Evolutionary conservation across 1,140 invertebrate species (phyloP), one percentile per base, ranked within the genome.

Genomic region (Cotesia chilonis): DNA sequence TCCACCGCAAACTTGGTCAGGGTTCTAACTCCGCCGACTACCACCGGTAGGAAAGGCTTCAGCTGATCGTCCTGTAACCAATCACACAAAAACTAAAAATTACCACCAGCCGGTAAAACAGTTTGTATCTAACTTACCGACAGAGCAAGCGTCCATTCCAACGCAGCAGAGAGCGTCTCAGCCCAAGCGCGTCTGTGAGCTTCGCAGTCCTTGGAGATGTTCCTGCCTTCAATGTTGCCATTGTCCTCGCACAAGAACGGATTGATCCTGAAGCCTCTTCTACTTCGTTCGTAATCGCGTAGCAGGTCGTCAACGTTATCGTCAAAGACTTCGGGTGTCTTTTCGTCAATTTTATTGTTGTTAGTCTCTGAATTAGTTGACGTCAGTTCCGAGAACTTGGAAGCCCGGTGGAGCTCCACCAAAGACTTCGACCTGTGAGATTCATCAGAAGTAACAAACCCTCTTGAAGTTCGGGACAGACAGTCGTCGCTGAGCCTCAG

Each of bases 121-220:
- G 41, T 7, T 6, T 28, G 0, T 28, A 0, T 28, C 28, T 47
- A 47, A 71, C 70, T 82, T 75, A 87, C 85, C 71, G 85, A 64
- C 47, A 87, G 73, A 37, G 79, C 77, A 2, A 85, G 74, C 5
- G 81, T 76, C 80, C 81, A 85, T 63, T 91, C 90, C 66, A 93
- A 85, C 6, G 89, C 82, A 0, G 88, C 88, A 63, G 87, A 87
- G 37, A 92, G 82, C 80, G 90, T 89, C 77, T 93, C 91, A 2
- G 90, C 89, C 90, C 90, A 92, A 4, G 91, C 90, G 74, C 88
- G 87, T 7, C 89, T 80, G 59, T 90, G 90, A 2, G 91, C 90
- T 77, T 92, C 91, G 78, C 90, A 90, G 77, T 93, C 92, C 87
- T 95, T 96, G 68, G 92, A 91, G 59, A 95, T 92, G 91, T 10